phyloP scores from a whole-genome alignment of 2,113 vertebrate genomes.

The Nannospalax galili region DNA sequence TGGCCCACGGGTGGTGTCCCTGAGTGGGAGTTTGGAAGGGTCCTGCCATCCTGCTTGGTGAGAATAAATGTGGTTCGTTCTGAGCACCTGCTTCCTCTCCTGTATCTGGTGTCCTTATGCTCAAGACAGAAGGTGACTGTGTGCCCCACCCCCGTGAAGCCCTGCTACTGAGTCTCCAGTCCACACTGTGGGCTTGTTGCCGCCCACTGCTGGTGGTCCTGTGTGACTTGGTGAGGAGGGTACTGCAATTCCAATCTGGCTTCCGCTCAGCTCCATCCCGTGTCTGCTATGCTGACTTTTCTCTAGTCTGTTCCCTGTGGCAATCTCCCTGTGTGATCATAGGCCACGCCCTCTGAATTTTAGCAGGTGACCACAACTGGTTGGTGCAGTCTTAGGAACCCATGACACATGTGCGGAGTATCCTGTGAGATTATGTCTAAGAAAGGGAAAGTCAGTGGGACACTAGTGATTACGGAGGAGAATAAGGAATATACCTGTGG shows the following conservation, averaged over 20 bases:
- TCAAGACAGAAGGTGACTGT: background rate
- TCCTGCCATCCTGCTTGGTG: rapidly evolving
- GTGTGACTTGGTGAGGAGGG: background rate
- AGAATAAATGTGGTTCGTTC: rapidly evolving
- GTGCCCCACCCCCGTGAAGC: background rate
- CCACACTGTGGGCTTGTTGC: rapidly evolving
- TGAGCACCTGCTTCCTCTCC: background rate
- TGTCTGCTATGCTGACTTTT: background rate
- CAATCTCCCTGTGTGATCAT: background rate
- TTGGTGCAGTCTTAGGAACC: background rate
- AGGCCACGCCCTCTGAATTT: no score
- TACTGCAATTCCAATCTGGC: background rate
- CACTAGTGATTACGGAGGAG: background rate
- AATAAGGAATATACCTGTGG: background rate
- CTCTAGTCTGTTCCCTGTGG: rapidly evolving
- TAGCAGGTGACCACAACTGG: rapidly evolving
- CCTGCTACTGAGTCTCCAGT: background rate
- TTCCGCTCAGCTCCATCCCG: background rate
- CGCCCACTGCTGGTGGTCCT: background rate
- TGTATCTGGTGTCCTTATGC: no score
- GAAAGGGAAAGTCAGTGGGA: background rate
- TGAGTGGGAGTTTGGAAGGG: background rate
- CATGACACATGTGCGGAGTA: no score
- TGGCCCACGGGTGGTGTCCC: background rate
- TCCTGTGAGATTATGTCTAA: background rate